Evolutionary conservation across 2,113 vertebrate genomes (phyloP), one percentile per base, ranked within the genome.

Genomic region (Oxyura jamaicensis): DNA sequence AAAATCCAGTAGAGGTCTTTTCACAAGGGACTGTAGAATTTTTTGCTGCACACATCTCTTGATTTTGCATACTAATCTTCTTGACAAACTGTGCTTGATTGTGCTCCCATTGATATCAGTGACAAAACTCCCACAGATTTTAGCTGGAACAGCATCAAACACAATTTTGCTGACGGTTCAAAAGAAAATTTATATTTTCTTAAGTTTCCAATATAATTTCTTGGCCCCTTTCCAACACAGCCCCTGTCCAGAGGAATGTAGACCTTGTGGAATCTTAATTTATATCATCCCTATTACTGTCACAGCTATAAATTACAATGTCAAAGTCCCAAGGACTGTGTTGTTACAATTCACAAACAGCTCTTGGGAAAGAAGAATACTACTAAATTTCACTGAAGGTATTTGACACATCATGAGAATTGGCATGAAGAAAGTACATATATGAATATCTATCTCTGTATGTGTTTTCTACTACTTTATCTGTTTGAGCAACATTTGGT

Each of bases 181-280:
- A 80, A 81, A 65, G 29, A 88, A 90, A 91, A 86, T 59, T 2
- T 0, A 0, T 53, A 33, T 68, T 78, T 85, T 91, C 7, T 62
- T 26, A 78, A 93, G 17, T 92, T 96, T 93, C 66, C 75, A 79
- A 67, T 79, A 29, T 82, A 91, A 95, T 86, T 91, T 91, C 41
- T 94, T 83, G 46, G 26, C 28, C 66, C 1, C 8, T 88, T 69
- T 91, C 46, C 65, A 83, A 60, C 35, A 60, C 20, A 41, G 33
- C 21, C 35, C 33, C 67, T 94, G 25, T 65, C 23, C 67, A 72
- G 35, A 91, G 33, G 29, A 48, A 67, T 20, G 84, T 16, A 95
- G 26, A 81, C 63, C 50, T 94, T 94, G 33, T 42, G 63, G 36
- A 19, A 72, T 15, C 33, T 89, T 94, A 78, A 91, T 96, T 91